A percentile compares a stretch with the other conserved stretches of the same genome.
Evolutionary conservation across 2,888 invertebrate species (phyloP).

Genomic region (Pachymerium ferrugineum): DNA sequence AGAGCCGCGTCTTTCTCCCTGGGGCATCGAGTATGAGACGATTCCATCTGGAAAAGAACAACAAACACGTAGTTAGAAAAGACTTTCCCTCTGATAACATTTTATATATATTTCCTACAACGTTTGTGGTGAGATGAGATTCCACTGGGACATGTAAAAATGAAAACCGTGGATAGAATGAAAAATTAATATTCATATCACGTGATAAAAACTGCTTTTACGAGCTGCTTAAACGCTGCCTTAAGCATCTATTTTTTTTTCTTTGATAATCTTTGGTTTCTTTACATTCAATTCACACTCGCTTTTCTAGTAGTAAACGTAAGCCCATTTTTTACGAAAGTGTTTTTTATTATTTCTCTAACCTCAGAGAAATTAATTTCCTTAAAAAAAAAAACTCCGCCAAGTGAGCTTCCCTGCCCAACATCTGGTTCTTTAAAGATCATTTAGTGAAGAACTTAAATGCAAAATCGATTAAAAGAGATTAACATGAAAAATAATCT

Average conservation of each 20-base stretch:
- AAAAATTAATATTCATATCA: neutral
- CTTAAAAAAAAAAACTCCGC: too few species aligned
- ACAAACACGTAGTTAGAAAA: neutral
- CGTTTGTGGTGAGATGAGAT: neutral
- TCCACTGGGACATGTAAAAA: neutral
- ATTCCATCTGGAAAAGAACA: conserved; percentile 62
- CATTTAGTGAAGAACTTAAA: too few species aligned
- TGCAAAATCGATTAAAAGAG: too few species aligned
- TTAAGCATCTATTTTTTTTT: neutral
- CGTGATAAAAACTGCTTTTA: neutral
- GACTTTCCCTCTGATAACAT: neutral
- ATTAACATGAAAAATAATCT: too few species aligned
- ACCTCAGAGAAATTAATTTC: too few species aligned
- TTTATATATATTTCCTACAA: neutral
- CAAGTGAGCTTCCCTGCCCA: too few species aligned
- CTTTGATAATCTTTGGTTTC: neutral
- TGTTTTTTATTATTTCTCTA: too few species aligned
- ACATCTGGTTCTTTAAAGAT: too few species aligned
- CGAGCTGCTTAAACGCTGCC: conserved; percentile 3
- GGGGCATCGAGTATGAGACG: conserved; percentile 79
- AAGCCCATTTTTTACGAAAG: too few species aligned
- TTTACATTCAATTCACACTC: too few species aligned
- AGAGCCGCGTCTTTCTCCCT: conserved; percentile 73
- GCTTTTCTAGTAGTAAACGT: too few species aligned
- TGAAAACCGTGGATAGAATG: neutral